These are phyloP conservation scores for Aurelia sp. DNA, from an alignment of 30 jellyfish, hydroid and myxozoan species.

Conservation along the genomic window DNA sequence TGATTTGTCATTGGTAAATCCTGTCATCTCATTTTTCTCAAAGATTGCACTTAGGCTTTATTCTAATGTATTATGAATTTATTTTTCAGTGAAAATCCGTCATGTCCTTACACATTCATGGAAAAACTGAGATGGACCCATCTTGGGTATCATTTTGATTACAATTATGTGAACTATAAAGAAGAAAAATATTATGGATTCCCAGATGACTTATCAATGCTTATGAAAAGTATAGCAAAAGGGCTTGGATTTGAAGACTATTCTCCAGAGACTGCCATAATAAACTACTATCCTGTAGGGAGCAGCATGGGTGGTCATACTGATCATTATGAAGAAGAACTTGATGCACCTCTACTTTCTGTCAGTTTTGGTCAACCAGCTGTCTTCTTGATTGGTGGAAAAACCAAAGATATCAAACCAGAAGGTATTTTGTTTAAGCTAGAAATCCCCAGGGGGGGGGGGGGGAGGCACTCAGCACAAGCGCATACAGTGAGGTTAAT, in stretches of 20 bases:
- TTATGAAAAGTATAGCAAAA: conserved; percentile 73
- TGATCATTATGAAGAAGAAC: conserved; percentile 97
- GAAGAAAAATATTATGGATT: conserved; percentile 93
- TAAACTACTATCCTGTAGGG: conserved; percentile 93
- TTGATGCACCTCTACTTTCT: conserved; percentile 90
- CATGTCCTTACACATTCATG: conserved; percentile 57
- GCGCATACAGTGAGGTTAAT: too few relatives aligned
- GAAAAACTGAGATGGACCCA: conserved; percentile 92
- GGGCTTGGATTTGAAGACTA: conserved; percentile 71
- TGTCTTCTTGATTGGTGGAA: conserved; percentile 92
- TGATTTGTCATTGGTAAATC: too few relatives aligned
- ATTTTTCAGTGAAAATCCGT: conserved; percentile 21
- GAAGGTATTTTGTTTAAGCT: conserved; percentile 58
- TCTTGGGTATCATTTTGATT: conserved; percentile 98
- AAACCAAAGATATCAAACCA: conserved; percentile 85
- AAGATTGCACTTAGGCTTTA: too few relatives aligned
- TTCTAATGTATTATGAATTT: too few relatives aligned
- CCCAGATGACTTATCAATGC: conserved; percentile 83
- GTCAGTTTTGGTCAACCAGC: conserved; percentile 97
- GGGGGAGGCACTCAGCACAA: too few relatives aligned
- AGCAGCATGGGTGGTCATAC: conserved; percentile 99
- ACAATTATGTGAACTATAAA: conserved; percentile 89
- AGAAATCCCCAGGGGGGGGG: too few relatives aligned
- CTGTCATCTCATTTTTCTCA: too few relatives aligned
- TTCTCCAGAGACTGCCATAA: conserved; percentile 92